Conservation (phyloP, 2,113 vertebrate genomes). For the Emydocephalus ijimae region DNA sequence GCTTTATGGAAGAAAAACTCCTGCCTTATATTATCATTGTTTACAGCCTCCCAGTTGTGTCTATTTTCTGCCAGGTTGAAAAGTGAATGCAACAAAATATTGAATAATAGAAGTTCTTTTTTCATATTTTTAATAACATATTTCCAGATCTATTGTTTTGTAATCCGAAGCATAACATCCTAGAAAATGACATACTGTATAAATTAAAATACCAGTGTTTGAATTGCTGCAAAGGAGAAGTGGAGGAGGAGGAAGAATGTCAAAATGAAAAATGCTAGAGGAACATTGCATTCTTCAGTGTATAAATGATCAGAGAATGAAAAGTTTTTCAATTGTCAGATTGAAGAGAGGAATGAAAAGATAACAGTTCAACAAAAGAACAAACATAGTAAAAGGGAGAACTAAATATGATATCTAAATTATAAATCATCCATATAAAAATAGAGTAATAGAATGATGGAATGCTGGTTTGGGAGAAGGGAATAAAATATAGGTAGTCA, state of each 20-base stretch:
- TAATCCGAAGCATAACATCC: background rate
- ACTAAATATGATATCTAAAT: background rate
- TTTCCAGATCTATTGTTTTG: background rate
- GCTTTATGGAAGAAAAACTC: slow-evolving; percentile 19
- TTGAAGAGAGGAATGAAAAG: background rate
- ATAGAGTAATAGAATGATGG: background rate
- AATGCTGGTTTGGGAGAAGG: background rate
- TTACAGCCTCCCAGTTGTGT: background rate
- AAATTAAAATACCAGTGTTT: background rate
- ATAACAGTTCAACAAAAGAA: background rate
- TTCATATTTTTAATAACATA: background rate
- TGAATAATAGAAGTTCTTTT: background rate
- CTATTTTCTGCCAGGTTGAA: background rate
- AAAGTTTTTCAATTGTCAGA: background rate
- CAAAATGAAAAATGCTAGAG: background rate
- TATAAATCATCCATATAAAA: background rate
- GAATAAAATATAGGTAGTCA: background rate
- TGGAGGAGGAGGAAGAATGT: background rate
- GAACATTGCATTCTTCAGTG: background rate
- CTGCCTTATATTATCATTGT: slow-evolving; percentile 27
- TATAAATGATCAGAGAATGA: background rate
- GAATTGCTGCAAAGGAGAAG: background rate
- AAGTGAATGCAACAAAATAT: background rate
- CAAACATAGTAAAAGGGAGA: background rate
- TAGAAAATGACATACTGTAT: background rate